A percentile compares a stretch with the other conserved stretches of the same genome.
Conservation (phyloP, 2,113 vertebrate species). For the Misgurnus mizolepis region DNA sequence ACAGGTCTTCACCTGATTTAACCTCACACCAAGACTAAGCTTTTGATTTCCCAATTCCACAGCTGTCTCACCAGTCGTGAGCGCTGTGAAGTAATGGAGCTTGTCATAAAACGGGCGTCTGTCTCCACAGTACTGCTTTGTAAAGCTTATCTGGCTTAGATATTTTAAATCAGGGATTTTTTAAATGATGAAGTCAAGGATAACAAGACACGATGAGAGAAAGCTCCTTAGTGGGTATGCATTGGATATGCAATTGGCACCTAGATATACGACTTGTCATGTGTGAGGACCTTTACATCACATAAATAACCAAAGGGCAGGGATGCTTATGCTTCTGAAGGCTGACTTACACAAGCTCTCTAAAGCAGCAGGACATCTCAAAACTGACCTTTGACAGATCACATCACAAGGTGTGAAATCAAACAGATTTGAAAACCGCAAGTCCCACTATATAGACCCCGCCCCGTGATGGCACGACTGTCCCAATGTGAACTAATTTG, state of each 20-base stretch:
- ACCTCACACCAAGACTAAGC: background rate
- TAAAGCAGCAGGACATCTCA: conserved; percentile 4
- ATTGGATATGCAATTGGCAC: background rate
- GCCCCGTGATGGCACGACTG: background rate
- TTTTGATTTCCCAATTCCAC: background rate
- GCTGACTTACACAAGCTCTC: background rate
- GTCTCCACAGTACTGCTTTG: background rate
- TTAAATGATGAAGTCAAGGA: conserved; percentile 16
- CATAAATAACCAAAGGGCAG: conserved; percentile 28
- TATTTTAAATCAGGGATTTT: background rate
- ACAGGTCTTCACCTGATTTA: conserved; percentile 36
- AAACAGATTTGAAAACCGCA: conserved; percentile 34
- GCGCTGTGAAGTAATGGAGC: background rate
- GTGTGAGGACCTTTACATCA: conserved; percentile 21
- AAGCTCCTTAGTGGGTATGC: background rate
- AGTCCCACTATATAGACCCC: background rate
- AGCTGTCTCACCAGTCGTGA: background rate
- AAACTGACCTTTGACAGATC: conserved; percentile 20
- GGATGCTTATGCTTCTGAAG: conserved; percentile 13
- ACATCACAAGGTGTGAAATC: conserved; percentile 38
- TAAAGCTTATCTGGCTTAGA: background rate
- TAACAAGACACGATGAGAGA: background rate
- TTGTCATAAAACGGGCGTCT: background rate
- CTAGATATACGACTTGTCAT: conserved; percentile 17
- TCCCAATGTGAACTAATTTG: background rate